phyloP scores from a whole-genome alignment of 2,797 vertebrate species.

The Craterocephalus amniculus region DNA sequence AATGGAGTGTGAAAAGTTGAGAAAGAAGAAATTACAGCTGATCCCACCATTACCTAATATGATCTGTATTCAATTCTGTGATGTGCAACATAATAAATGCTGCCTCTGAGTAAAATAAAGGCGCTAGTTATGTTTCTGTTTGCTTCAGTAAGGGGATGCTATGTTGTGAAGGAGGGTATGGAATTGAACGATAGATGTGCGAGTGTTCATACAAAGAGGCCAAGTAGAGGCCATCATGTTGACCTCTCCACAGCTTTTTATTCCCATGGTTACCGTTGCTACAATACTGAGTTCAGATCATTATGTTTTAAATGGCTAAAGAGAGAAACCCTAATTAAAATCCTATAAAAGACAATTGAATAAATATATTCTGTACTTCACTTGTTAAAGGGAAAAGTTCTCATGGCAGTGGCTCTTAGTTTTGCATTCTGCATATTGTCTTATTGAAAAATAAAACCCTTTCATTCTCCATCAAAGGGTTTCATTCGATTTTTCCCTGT shows the following conservation, averaged over 20 bases:
- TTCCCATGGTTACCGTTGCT: slow-evolving; percentile 77
- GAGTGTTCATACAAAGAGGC: slow-evolving; percentile 62
- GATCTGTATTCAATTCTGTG: neutral
- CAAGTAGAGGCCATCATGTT: slow-evolving; percentile 67
- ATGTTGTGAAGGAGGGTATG: neutral
- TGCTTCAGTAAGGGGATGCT: slow-evolving; percentile 30
- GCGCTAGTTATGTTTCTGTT: slow-evolving; percentile 11
- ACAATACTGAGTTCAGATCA: slow-evolving; percentile 65
- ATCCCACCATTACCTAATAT: neutral
- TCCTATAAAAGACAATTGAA: slow-evolving; percentile 29
- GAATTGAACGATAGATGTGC: slow-evolving; percentile 64
- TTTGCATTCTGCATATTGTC: neutral
- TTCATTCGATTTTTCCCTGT: neutral
- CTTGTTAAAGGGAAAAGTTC: neutral
- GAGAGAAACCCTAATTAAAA: slow-evolving; percentile 42
- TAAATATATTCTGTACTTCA: slow-evolving; percentile 17
- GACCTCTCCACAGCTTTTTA: slow-evolving; percentile 73
- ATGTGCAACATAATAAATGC: neutral
- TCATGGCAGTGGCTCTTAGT: neutral
- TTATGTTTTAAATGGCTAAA: slow-evolving; percentile 51
- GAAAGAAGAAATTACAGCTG: neutral
- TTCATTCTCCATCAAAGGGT: slow-evolving; percentile 10
- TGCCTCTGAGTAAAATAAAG: no score
- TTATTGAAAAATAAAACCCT: neutral
- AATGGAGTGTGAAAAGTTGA: neutral